Evolutionary conservation across 2,888 invertebrate genomes (phyloP).

Genomic region (Atethmia centrago): DNA sequence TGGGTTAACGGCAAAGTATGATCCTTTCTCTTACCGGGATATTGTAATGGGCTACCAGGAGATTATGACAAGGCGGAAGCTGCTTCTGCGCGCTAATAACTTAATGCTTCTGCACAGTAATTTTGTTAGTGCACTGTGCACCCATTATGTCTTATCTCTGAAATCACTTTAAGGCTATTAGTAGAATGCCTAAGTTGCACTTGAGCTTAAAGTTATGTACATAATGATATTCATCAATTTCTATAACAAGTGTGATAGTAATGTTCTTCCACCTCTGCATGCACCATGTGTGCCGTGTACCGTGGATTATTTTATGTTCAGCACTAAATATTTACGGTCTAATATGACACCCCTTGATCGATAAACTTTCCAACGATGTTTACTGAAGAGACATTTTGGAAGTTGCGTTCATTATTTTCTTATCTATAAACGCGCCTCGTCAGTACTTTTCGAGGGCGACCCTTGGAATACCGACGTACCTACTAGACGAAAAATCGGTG

Average conservation of each 20-base stretch:
- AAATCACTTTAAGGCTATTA: constrained; percentile 22
- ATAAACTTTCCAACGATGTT: constrained; percentile 45
- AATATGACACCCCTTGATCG: constrained; percentile 17
- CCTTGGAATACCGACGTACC: constrained; percentile 47
- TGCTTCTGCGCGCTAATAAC: constrained; percentile 29
- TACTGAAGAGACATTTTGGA: constrained; percentile 42
- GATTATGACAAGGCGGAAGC: constrained; percentile 35
- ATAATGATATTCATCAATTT: constrained; percentile 2
- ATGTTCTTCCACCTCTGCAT: neutral
- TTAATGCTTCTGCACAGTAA: constrained; percentile 30
- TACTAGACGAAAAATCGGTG: constrained; percentile 47
- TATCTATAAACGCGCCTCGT: constrained; percentile 50
- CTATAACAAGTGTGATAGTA: neutral
- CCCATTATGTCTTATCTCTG: constrained; percentile 10
- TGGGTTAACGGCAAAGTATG: constrained; percentile 33
- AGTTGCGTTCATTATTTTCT: constrained; percentile 39
- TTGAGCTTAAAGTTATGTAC: neutral
- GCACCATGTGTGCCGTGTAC: neutral
- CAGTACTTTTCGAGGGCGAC: constrained; percentile 45
- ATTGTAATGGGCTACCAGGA: constrained; percentile 38
- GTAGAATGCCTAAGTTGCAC: constrained; percentile 4
- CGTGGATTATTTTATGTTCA: neutral
- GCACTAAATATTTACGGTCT: constrained; percentile 32
- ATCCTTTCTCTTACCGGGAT: constrained; percentile 35
- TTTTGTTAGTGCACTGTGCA: constrained; percentile 29